Conservation (phyloP, 1,140 invertebrate species). For the Polypedilum pembai region DNA sequence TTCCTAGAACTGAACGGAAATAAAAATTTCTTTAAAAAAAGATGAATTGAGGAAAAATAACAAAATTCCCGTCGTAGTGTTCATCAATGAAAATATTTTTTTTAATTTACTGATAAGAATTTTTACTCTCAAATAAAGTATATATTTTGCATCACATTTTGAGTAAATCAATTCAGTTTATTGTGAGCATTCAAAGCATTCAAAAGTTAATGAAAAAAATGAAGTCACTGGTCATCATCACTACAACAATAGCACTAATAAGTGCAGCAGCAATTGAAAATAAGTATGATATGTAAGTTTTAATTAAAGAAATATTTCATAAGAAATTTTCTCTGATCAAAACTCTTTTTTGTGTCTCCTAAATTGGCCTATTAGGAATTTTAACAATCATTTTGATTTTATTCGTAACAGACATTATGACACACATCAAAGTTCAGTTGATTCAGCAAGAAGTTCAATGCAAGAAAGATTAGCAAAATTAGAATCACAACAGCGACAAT, state of each 20-base stretch:
- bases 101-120: not conserved
- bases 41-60: not conserved
- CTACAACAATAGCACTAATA: not conserved
- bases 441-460: slow-evolving; percentile 36
- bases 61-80: not conserved
- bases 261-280: not conserved
- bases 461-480: slow-evolving; percentile 27
- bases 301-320: slow-evolving; percentile 13
- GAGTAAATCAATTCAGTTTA: not conserved
- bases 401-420: slow-evolving; percentile 35
- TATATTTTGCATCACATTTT: not conserved
- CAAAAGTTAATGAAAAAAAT: not conserved
- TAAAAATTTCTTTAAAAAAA: too few relatives aligned
- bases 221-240: not conserved
- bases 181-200: not conserved
- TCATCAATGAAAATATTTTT: not conserved
- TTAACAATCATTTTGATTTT: not conserved
- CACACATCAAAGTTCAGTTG: slow-evolving; percentile 37
- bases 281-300: slow-evolving; percentile 25
- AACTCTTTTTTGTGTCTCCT: not conserved
- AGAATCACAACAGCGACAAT: not conserved
- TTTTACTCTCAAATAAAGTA: not conserved
- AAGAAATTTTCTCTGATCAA: not conserved
- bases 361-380: not conserved
- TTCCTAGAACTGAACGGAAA: too few relatives aligned